Base-by-base conservation (phyloP, 1,140 invertebrate genomes). In the Tetragnatha versicolor region DNA sequence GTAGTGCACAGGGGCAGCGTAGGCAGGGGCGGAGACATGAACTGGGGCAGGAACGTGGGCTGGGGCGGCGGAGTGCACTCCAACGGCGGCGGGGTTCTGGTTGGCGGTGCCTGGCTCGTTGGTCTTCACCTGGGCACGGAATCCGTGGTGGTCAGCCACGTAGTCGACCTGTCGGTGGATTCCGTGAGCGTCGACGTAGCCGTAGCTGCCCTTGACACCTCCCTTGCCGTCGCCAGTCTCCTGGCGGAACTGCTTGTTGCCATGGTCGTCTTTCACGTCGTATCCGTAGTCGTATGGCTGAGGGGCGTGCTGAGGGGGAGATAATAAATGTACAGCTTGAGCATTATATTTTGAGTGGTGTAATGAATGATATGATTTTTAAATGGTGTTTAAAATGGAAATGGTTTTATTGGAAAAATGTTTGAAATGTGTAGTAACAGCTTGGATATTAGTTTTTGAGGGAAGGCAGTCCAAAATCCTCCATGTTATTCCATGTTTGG, bases 101-200 rank as follows among this genome's bases (percentile, higher is more conserved):
- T 79, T 55, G 14, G 70, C 72, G 42, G 81, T 81, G 42, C 81
- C 80, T 31, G 81, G 81, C 60, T 82, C 80, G 45, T 82, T 82
- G 80, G 81, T 81, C 60, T 82, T 81, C 33, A 82, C 72, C n/a
- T 79, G 61, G 22, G 81, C 82, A 14, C 76, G 72, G 72, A 82
- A 82, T 47, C 82, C 82, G 22, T 81, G 72, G 42, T 73, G 78
- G 55, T 82, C 81, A 47, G 82, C 82, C 2, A 69, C 81, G 69
- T 82, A 82, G 39, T 82, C 79, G 2, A 82, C 82, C 22, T 77
- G 70, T n/a, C 82, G 66, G 35, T 76, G 65, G 25, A 81, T 77
- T 9, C 82, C 82, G 58, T 81, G 53, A 20, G 81, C 65, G 25
- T 82, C 82, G 1, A 65, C 51, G 61, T 81, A 82, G 7, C 53